Evolutionary conservation across 2,113 vertebrate genomes (phyloP), one percentile per base, ranked within the genome.

Genomic region (Carlito syrichta): DNA sequence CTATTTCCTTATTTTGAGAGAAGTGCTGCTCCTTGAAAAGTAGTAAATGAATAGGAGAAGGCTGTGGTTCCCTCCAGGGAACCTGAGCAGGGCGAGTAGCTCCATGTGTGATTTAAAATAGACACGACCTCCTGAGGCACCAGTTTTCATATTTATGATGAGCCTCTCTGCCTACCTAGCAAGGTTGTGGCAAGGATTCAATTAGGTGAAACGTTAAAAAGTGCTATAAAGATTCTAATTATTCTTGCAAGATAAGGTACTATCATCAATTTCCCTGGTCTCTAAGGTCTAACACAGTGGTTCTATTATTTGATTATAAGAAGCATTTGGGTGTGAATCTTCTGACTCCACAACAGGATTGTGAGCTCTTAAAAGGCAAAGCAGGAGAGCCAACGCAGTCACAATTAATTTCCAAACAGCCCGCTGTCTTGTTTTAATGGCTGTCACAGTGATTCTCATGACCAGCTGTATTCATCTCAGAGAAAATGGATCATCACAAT

Each of bases 1-100:
- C 62, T 82, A 10, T 58, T 91, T 85, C 91, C 93, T 91, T 68
- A 84, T 52, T 95, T 74, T 56, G 78, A 97, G n/a, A 93, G n/a
- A 58, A 69, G 52, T 48, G 30, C 17, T 83, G 1, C 62, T 91
- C 48, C 73, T 93, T 66, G 38, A 63, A 78, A 96, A 22, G 10
- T 19, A 74, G 40, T 12, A 76, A 68, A 58, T 52, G 52, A 84
- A 63, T 40, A 86, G 13, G 10, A 32, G 43, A 13, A 68, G 25
- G 1, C 16, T 8, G 43, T 38, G 22, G 32, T 81, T 73, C 73
- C 50, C 30, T 69, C 45, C 27, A 56, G 45, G 19, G n/a, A 91
- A 68, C 76, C 9, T 52, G 32, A 73, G 17, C 52, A 27, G 30
- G 73, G 8, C 1, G 0, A 86, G 30, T 22, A 27, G 40, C 14